Conservation (phyloP, 2,888 invertebrate species). For the Capitulum mitella region DNA sequence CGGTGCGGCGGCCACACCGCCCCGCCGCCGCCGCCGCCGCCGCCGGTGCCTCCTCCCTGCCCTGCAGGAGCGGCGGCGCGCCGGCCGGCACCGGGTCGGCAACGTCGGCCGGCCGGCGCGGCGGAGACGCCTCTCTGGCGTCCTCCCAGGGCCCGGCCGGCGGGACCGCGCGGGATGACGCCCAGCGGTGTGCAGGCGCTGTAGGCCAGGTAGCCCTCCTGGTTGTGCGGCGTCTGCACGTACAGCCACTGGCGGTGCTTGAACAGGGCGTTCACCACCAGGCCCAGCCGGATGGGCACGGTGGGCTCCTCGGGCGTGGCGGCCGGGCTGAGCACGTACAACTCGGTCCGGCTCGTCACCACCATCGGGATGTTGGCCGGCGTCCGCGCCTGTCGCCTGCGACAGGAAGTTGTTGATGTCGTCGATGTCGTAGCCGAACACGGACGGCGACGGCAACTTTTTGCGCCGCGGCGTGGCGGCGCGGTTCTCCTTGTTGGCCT, state of each 20-base stretch:
- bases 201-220: constrained; percentile 73
- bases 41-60: constrained; percentile 73
- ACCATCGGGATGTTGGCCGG: constrained; percentile 82
- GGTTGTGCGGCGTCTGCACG: constrained; percentile 74
- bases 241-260: constrained; percentile 78
- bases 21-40: no score
- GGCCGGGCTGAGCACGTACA: constrained; percentile 35
- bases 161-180: constrained; percentile 51
- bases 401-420: constrained; percentile 71
- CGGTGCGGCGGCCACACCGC: constrained; percentile 57
- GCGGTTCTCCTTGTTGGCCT: neutral
- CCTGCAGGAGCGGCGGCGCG: constrained; percentile 58
- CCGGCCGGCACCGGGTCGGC: constrained; percentile 40
- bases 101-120: neutral
- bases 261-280: constrained; percentile 78
- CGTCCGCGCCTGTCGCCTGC: constrained; percentile 65
- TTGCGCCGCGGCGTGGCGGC: neutral
- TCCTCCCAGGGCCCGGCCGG: neutral
- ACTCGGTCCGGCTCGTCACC: constrained; percentile 54
- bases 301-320: constrained; percentile 51
- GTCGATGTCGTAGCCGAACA: constrained; percentile 69
- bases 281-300: constrained; percentile 63
- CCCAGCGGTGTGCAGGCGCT: constrained; percentile 69
- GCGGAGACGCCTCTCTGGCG: neutral
- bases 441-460: constrained; percentile 27